Conservation (phyloP, 2,113 vertebrate species). For the Hippopotamus amphibius region DNA sequence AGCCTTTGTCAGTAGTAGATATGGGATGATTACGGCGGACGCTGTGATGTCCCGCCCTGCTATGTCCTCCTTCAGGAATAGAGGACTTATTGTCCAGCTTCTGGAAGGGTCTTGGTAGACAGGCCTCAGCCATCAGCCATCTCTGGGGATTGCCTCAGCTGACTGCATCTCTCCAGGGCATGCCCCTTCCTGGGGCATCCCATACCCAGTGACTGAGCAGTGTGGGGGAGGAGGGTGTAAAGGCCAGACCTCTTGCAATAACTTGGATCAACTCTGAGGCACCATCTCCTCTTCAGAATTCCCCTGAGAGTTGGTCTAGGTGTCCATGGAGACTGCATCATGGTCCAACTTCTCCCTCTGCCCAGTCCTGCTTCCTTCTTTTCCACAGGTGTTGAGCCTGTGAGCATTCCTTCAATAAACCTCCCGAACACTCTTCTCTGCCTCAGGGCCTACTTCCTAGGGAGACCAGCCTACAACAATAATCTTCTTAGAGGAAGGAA, state of each 20-base stretch:
- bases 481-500: not conserved
- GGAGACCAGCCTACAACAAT: not conserved
- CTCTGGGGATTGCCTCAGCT: not conserved
- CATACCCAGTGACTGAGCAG: not conserved
- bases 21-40: not conserved
- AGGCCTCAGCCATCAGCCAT: fast-evolving
- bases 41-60: no score
- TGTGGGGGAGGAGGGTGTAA: not conserved
- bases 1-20: not conserved
- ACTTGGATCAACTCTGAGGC: not conserved
- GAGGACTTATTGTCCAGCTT: not conserved
- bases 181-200: not conserved
- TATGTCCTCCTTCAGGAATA: not conserved
- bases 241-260: not conserved
- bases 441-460: not conserved
- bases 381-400: not conserved
- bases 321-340: not conserved
- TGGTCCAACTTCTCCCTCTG: not conserved
- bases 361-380: not conserved
- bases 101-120: not conserved
- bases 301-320: no score
- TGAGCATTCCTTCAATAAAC: not conserved
- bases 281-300: not conserved
- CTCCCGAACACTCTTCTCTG: not conserved
- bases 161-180: not conserved